Conservation (phyloP, 2,797 vertebrate species). For the Manis javanica region DNA sequence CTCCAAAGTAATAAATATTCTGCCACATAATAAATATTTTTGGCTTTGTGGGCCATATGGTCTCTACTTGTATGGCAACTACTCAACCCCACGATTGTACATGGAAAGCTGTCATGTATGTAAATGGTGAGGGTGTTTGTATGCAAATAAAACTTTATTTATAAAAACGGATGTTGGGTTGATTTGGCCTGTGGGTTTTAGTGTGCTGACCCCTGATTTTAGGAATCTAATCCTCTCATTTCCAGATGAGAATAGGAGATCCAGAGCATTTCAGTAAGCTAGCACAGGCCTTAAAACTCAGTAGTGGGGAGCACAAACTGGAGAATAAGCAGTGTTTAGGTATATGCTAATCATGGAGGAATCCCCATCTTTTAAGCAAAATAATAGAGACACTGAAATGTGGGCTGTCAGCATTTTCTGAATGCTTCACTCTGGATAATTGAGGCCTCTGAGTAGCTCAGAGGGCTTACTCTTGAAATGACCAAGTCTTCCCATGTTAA, state of each 20-base stretch:
- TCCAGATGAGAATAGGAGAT: not conserved
- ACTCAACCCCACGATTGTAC: rapidly evolving
- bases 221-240: not conserved
- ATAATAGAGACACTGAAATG: not conserved
- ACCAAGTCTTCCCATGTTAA: not conserved
- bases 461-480: not conserved
- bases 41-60: not conserved
- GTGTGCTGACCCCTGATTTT: not conserved
- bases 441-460: not conserved
- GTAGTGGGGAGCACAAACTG: too few species aligned
- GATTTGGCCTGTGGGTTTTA: not conserved
- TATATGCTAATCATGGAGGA: not conserved
- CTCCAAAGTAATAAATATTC: not conserved
- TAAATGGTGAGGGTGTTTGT: not conserved
- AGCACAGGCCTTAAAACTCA: not conserved
- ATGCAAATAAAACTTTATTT: constrained; percentile 43
- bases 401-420: not conserved
- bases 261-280: not conserved
- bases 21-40: not conserved
- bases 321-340: not conserved
- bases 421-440: not conserved
- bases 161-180: not conserved
- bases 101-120: not conserved
- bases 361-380: not conserved
- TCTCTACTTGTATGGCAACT: not conserved